Percentiles rank a stretch among this genome's conserved stretches.
Evolutionary conservation across 2,888 invertebrate species (phyloP).

Genomic region (Tribolium freemani): DNA sequence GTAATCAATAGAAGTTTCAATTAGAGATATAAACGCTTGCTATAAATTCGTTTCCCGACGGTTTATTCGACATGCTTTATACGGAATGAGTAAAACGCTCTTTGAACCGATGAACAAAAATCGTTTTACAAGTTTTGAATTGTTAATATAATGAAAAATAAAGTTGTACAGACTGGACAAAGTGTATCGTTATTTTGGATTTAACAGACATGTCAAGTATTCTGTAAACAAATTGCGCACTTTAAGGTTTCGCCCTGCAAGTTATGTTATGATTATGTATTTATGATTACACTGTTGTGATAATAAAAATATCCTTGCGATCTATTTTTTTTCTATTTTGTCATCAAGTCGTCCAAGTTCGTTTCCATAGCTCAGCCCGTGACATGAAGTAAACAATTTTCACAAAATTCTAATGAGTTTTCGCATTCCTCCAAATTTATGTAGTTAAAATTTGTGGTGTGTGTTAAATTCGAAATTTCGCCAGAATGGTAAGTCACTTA

Average conservation of each 20-base stretch:
- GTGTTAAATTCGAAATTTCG: slow-evolving; percentile 19
- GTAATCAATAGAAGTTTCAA: slow-evolving; percentile 45
- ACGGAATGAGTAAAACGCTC: slow-evolving; percentile 7
- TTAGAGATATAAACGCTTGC: slow-evolving; percentile 40
- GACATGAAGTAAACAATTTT: slow-evolving; percentile 11
- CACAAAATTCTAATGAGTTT: slow-evolving; percentile 8
- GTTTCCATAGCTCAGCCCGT: background rate
- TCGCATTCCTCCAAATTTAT: slow-evolving; percentile 1
- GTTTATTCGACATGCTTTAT: no score
- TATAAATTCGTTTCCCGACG: slow-evolving; percentile 18
- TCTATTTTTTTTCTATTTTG: no score
- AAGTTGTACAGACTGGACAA: slow-evolving; percentile 34
- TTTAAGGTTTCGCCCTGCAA: slow-evolving; percentile 11
- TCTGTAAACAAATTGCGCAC: slow-evolving; percentile 13
- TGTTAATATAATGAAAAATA: slow-evolving; percentile 26
- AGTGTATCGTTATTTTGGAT: no score
- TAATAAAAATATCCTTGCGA: slow-evolving; percentile 31
- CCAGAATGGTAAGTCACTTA: slow-evolving; percentile 11
- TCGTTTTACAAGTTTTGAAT: slow-evolving; percentile 11
- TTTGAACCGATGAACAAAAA: no score
- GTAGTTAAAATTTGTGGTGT: slow-evolving; percentile 10
- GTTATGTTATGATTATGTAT: slow-evolving; percentile 19
- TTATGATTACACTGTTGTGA: slow-evolving; percentile 44
- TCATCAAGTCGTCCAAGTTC: no score
- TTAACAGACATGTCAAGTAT: slow-evolving; percentile 12